A percentile compares a stretch with the other conserved stretches of the same genome.
phyloP scores from a whole-genome alignment of 2,888 invertebrate genomes.

The Polymixis flavicincta region DNA sequence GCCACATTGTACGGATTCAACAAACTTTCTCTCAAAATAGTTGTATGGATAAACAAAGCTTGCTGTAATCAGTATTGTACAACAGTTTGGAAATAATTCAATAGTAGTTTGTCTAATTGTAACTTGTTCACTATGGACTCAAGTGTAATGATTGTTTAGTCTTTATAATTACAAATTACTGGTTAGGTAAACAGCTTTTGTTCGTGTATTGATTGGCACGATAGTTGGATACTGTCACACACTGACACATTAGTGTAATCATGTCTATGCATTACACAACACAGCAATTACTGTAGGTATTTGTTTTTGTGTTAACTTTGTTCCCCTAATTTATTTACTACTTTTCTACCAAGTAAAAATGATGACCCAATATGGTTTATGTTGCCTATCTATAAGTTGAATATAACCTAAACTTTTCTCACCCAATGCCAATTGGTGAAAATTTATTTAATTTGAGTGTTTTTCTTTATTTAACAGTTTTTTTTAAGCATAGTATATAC shows the following conservation, averaged over 20 bases:
- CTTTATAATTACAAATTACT: not conserved
- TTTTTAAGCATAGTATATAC: not conserved
- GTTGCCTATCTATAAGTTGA: not conserved
- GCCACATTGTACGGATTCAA: slow-evolving; percentile 25
- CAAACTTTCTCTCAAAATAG: slow-evolving; percentile 37
- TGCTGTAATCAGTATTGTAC: slow-evolving; percentile 23
- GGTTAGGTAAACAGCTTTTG: not conserved
- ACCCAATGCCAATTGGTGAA: too few species aligned
- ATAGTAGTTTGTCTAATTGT: slow-evolving; percentile 28
- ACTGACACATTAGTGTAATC: too few species aligned
- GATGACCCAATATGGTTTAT: not conserved
- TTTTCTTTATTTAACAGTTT: not conserved
- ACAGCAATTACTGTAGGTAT: not conserved
- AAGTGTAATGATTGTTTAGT: slow-evolving; percentile 15
- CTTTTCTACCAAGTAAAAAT: not conserved
- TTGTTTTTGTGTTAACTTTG: not conserved
- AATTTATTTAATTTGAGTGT: not conserved
- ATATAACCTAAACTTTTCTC: not conserved
- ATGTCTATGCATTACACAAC: not conserved
- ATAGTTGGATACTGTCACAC: too few species aligned
- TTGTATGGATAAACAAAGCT: slow-evolving; percentile 32
- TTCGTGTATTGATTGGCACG: not conserved
- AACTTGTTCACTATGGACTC: slow-evolving; percentile 26
- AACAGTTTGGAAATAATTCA: slow-evolving; percentile 23
- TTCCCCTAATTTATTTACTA: not conserved